Conservation (phyloP, 2,888 invertebrate genomes). For the Caenorhabditis becei region DNA sequence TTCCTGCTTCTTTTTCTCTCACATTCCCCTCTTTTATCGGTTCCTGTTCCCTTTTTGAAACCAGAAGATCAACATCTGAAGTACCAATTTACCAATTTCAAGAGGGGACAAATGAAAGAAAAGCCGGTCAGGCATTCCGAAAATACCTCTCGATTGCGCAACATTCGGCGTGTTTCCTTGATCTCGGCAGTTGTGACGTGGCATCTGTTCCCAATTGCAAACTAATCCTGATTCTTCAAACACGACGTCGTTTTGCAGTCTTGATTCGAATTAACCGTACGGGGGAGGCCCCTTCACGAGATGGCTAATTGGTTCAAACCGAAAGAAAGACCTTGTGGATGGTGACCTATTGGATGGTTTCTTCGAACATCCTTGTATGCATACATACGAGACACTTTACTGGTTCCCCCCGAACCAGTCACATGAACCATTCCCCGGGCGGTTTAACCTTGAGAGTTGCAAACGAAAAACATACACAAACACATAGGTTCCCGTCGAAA, state of each 20-base stretch:
- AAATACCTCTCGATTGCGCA: not conserved
- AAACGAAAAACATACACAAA: not conserved
- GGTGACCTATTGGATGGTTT: constrained; percentile 45
- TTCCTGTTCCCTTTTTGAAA: constrained; percentile 1
- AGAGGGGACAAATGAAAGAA: not conserved
- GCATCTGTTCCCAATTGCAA: not conserved
- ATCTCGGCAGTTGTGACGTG: constrained; percentile 16
- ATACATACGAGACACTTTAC: not conserved
- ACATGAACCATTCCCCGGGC: not conserved
- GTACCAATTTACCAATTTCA: not conserved
- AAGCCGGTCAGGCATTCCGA: not conserved
- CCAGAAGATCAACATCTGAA: constrained; percentile 8
- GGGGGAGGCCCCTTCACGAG: constrained; percentile 28
- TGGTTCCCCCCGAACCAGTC: not conserved
- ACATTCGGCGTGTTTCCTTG: not conserved
- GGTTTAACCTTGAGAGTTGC: constrained; percentile 11
- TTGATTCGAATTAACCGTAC: constrained; percentile 50
- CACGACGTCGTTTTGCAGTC: constrained; percentile 29
- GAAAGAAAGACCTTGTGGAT: constrained; percentile 41
- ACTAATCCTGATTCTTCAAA: constrained; percentile 32
- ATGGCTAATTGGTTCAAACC: constrained; percentile 55
- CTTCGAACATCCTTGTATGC: constrained; percentile 18
- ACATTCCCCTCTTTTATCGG: not conserved
- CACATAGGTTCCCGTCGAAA: constrained; percentile 12
- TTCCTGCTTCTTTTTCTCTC: not conserved